A percentile compares a stretch with the other conserved stretches of the same genome.
phyloP scores from a whole-genome alignment of 2,888 invertebrate genomes.

The Neria commutata region DNA sequence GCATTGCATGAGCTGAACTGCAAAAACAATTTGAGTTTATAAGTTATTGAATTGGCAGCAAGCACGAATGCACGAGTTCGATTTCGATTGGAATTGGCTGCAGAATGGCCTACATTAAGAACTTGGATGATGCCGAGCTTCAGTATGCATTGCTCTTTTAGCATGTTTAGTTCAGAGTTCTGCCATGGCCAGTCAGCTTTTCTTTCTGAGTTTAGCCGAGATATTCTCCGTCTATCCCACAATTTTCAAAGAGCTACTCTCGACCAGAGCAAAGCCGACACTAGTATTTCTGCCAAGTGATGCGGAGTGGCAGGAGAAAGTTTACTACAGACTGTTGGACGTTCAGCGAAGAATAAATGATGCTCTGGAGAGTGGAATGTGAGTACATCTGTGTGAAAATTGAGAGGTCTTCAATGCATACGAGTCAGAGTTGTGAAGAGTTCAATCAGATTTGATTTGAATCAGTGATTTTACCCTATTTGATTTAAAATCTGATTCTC shows the following conservation, averaged over 20 bases:
- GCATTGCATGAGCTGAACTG: constrained; percentile 31
- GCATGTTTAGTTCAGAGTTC: constrained; percentile 21
- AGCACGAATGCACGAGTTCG: constrained; percentile 44
- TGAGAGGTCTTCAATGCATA: background rate
- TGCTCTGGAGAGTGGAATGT: constrained; percentile 50
- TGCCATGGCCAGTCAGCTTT: constrained; percentile 55
- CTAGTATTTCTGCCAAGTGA: constrained; percentile 64
- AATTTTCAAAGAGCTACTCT: constrained; percentile 68
- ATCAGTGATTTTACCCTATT: background rate
- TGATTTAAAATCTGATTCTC: too few species aligned
- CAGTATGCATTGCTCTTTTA: constrained; percentile 2
- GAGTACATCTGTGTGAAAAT: constrained; percentile 34
- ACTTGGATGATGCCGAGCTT: background rate
- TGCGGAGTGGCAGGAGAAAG: constrained; percentile 65
- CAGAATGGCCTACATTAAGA: constrained; percentile 3
- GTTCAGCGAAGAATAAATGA: constrained; percentile 64
- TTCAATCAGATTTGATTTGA: too few species aligned
- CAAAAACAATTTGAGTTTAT: constrained; percentile 21
- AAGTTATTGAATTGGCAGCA: constrained; percentile 51
- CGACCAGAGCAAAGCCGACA: constrained; percentile 59
- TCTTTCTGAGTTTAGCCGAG: constrained; percentile 61
- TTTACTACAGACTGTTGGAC: constrained; percentile 66
- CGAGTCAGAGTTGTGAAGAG: too few species aligned
- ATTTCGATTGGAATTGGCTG: constrained; percentile 29
- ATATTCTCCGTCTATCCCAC: constrained; percentile 72